Percentiles rank a stretch among this genome's conserved stretches.
These are phyloP conservation scores for Poicephalus meyeri DNA, from an alignment of 2,113 vertebrate species.

Conservation along the genomic window DNA sequence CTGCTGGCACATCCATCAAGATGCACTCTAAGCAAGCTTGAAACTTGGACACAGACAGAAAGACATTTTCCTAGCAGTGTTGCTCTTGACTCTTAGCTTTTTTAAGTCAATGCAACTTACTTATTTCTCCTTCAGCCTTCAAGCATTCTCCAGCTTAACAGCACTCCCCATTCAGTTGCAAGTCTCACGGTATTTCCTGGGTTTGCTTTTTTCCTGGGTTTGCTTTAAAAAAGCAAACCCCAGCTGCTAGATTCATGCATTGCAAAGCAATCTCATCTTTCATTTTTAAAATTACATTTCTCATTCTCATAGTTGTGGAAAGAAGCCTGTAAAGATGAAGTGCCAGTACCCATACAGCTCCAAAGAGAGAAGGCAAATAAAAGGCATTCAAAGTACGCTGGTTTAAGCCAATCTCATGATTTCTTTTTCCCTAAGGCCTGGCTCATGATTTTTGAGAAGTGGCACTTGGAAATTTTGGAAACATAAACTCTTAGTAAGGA, in stretches of 20 bases:
- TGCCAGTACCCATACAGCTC: conserved; percentile 5
- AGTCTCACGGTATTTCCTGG: background rate
- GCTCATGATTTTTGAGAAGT: conserved; percentile 15
- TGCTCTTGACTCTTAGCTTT: background rate
- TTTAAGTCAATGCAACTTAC: background rate
- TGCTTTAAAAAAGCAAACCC: background rate
- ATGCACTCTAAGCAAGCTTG: background rate
- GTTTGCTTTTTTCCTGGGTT: background rate
- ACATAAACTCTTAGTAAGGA: conserved; percentile 29
- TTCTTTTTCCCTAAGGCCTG: conserved; percentile 19
- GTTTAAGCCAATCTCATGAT: conserved; percentile 33
- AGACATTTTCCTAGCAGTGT: background rate
- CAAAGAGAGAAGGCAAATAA: conserved; percentile 50
- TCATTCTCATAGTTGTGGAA: background rate
- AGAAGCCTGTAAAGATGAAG: conserved; percentile 35
- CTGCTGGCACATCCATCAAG: background rate
- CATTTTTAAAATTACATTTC: conserved; percentile 28
- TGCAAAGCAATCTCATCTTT: conserved; percentile 5
- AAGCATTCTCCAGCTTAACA: background rate
- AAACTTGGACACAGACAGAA: background rate
- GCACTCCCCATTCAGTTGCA: background rate
- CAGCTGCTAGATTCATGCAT: background rate
- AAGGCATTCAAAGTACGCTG: conserved; percentile 2
- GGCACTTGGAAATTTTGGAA: background rate
- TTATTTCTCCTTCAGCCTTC: background rate